Evolutionary conservation across 2,888 invertebrate species (phyloP), one percentile per base, ranked within the genome.

Genomic region (Lasioglossum oenotherae): DNA sequence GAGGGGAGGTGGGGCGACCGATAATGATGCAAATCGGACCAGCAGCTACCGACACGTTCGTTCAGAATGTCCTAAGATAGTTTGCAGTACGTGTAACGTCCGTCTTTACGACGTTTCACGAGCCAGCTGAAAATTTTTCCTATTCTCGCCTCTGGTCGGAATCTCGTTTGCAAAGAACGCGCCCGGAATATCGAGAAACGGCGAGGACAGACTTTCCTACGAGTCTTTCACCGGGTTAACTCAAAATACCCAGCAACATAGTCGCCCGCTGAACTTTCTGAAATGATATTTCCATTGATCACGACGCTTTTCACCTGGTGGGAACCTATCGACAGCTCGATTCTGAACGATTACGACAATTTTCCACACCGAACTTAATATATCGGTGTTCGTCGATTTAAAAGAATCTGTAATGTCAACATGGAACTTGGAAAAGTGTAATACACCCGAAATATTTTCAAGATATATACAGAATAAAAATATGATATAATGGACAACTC

Each of bases 121-220:
- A 85, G 78, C 85, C 78, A 80, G 88, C 84, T 85, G 81, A 89
- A 89, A 90, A 89, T 89, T 91, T 87, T 88, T 82, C 88, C 81
- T 87, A 67, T 81, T 75, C 74, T 81, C 72, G 41, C 77, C 75
- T 76, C 83, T 75, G 88, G 81, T 89, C 84, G 91, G 87, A 91
- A 90, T 90, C 90, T 90, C 90, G 89, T 90, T 90, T 90, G 91
- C 91, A 78, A 91, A 80, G 71, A 69, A 91, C 90, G 90, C 90
- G 91, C 67, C 44, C 67, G 80, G 90, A 90, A 90, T 90, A 90
- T 91, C 89, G 86, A 90, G 85, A 76, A 80, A 78, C 71, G 79
- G 74, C 87, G 82, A 74, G 88, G 82, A 80, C 84, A 84, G 84
- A 81, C 84, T 81, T 77, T 79, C 60, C 84, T 38, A 41, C 53